Evolutionary conservation across 2,888 invertebrate genomes (phyloP).

Genomic region (Petrophora chlorosata): DNA sequence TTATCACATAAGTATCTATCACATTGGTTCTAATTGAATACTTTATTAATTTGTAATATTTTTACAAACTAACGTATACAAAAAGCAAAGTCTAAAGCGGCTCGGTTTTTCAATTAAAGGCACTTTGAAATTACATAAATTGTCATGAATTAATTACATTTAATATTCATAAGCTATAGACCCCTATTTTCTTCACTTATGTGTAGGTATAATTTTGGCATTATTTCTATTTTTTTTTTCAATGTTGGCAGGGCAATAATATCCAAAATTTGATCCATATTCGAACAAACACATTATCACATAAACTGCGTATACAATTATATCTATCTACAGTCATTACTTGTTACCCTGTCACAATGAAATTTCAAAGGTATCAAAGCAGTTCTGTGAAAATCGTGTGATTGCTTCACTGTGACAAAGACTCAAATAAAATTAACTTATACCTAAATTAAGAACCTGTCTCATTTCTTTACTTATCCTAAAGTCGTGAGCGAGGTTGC

Average conservation of each 20-base stretch:
- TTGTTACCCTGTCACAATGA: slow-evolving; percentile 27
- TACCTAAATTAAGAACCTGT: slow-evolving; percentile 22
- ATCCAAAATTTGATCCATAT: slow-evolving; percentile 4
- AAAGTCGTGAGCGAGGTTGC: slow-evolving; percentile 17
- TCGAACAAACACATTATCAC: slow-evolving; percentile 45
- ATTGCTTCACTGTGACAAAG: slow-evolving; percentile 9
- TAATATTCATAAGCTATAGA: too few relatives aligned
- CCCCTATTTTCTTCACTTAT: too few relatives aligned
- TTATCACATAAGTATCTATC: slow-evolving; percentile 29
- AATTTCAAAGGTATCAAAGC: neutral
- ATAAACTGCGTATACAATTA: slow-evolving; percentile 44
- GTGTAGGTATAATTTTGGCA: too few relatives aligned
- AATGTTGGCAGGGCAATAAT: neutral
- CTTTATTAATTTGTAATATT: neutral
- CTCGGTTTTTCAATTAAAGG: too few relatives aligned
- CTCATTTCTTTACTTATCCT: slow-evolving; percentile 18
- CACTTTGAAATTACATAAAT: slow-evolving; percentile 3
- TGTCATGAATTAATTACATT: slow-evolving; percentile 13
- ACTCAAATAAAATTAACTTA: slow-evolving; percentile 16
- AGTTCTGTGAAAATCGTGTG: neutral
- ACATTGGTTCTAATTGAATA: slow-evolving; percentile 18
- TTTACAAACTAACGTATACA: neutral
- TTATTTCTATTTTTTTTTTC: neutral
- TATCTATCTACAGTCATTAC: slow-evolving; percentile 38
- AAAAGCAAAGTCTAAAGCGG: too few relatives aligned